phyloP scores from a whole-genome alignment of 92 coral and sea anemone genomes.

The Epizoanthus ramosus region DNA sequence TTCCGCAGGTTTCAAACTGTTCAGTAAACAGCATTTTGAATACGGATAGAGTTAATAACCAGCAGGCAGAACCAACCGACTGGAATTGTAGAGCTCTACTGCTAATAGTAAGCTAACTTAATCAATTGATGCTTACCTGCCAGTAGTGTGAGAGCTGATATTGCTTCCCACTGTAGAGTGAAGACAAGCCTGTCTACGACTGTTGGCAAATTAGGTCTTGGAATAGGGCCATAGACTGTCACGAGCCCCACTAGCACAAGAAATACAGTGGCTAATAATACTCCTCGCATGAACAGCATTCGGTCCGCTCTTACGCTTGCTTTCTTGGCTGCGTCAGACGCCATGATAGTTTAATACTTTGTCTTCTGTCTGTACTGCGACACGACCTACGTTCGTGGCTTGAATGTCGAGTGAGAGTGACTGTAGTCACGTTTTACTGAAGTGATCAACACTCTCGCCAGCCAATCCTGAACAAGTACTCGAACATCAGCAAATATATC shows the following conservation, averaged over 20 bases:
- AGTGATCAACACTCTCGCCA: too few relatives aligned
- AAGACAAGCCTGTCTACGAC: constrained; percentile 41
- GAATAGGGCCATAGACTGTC: constrained; percentile 44
- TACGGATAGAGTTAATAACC: too few relatives aligned
- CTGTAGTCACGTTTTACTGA: background rate
- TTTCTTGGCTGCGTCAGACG: constrained; percentile 44
- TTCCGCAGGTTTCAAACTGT: too few relatives aligned
- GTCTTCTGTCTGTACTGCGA: background rate
- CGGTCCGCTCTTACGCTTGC: constrained; percentile 39
- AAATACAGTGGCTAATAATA: constrained; percentile 31
- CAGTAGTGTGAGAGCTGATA: constrained; percentile 27
- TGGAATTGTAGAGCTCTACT: too few relatives aligned
- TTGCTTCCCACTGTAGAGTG: constrained; percentile 47
- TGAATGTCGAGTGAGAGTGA: too few relatives aligned
- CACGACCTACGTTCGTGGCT: background rate
- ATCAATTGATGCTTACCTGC: constrained; percentile 31
- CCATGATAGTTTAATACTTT: background rate
- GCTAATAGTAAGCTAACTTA: background rate
- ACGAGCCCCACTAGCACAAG: constrained; percentile 37
- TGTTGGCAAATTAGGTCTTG: constrained; percentile 38
- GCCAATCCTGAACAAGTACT: too few relatives aligned
- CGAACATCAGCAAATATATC: too few relatives aligned
- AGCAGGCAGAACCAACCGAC: too few relatives aligned
- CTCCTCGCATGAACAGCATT: constrained; percentile 37
- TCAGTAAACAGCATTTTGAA: too few relatives aligned